Evolutionary conservation across 2,797 vertebrate genomes (phyloP).

Genomic region (Gephyroberyx darwinii): DNA sequence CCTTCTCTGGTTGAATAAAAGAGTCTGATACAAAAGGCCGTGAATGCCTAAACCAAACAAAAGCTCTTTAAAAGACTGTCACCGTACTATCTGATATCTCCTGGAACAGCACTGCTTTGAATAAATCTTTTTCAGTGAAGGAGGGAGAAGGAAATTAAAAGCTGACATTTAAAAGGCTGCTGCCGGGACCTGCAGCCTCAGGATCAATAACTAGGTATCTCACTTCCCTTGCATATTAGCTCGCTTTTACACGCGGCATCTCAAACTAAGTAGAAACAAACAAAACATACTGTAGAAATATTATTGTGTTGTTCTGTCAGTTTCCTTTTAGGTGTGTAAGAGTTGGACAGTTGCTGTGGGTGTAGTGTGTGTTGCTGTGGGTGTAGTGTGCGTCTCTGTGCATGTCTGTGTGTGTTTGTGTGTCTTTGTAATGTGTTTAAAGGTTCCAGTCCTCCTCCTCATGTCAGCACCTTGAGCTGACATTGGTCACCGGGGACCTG

Average conservation of each 20-base stretch:
- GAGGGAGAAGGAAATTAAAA: slow-evolving; percentile 80
- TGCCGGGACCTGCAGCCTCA: slow-evolving; percentile 62
- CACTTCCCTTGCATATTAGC: slow-evolving; percentile 69
- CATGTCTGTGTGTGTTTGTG: slow-evolving; percentile 15
- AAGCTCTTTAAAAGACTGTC: slow-evolving; percentile 82
- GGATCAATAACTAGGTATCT: slow-evolving; percentile 76
- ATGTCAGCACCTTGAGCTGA: slow-evolving; percentile 67
- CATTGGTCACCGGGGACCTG: slow-evolving; percentile 58
- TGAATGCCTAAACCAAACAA: slow-evolving; percentile 82
- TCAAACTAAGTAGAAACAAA: slow-evolving; percentile 67
- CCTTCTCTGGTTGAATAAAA: slow-evolving; percentile 74
- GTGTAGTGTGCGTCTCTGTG: background rate
- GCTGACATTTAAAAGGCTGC: slow-evolving; percentile 77
- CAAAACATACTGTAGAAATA: slow-evolving; percentile 59
- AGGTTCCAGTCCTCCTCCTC: slow-evolving; percentile 37
- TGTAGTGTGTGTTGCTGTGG: too few relatives aligned
- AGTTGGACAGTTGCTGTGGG: background rate
- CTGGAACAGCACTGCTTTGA: slow-evolving; percentile 78
- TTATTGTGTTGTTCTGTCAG: slow-evolving; percentile 63
- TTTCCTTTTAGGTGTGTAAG: slow-evolving; percentile 39
- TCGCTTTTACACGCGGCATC: slow-evolving; percentile 65
- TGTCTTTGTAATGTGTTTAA: slow-evolving; percentile 49
- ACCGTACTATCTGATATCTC: slow-evolving; percentile 81
- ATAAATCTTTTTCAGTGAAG: slow-evolving; percentile 74
- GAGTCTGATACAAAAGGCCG: slow-evolving; percentile 78